Evolutionary conservation across 1,140 invertebrate species (phyloP).

Genomic region (Drosophila sp.): DNA sequence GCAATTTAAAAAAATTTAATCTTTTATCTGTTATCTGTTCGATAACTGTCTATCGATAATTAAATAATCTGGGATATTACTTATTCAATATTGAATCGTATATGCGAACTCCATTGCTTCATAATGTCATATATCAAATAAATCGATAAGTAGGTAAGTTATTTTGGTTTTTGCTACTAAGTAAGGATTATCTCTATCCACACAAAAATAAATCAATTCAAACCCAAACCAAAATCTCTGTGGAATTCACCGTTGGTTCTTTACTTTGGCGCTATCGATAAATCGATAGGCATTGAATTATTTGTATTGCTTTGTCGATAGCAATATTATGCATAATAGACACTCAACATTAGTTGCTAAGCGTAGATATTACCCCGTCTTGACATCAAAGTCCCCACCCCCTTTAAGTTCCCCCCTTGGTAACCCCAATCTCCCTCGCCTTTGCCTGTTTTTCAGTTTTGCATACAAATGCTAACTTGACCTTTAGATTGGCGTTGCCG

Average conservation of each 20-base stretch:
- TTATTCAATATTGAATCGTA: too few species aligned
- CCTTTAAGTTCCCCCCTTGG: neutral
- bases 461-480: conserved; percentile 76
- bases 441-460: conserved; percentile 21
- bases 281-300: neutral
- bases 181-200: neutral
- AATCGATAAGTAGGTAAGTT: neutral
- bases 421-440: neutral
- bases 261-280: neutral
- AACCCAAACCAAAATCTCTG: too few species aligned
- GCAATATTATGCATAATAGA: neutral
- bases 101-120: neutral
- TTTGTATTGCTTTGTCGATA: neutral
- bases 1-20: too few species aligned
- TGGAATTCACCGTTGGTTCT: too few species aligned
- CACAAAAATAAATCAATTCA: too few species aligned
- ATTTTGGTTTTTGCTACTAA: neutral
- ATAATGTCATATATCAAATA: neutral
- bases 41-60: neutral
- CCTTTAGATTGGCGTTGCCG: conserved; percentile 58
- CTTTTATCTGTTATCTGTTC: too few species aligned
- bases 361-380: neutral
- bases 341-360: neutral
- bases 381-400: neutral
- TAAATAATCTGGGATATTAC: neutral